Evolutionary conservation across 2,888 invertebrate genomes (phyloP), one percentile per base, ranked within the genome.

Genomic region (Caenorhabditis auriculariae): DNA sequence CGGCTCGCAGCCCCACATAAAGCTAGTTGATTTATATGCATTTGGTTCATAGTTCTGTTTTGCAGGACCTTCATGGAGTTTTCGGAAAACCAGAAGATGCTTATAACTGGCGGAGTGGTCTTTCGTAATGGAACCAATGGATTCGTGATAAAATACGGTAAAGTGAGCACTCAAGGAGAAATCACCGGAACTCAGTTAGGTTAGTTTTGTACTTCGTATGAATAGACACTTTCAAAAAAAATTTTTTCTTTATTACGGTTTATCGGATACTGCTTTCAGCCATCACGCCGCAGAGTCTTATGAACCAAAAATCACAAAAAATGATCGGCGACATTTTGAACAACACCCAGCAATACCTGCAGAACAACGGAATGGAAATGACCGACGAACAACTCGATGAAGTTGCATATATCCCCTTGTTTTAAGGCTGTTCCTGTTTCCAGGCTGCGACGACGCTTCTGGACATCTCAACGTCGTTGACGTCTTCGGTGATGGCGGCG

Each of bases 241-340:
- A 24, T n/a, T n/a, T n/a, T n/a, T n/a, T n/a, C n/a, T n/a, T n/a
- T n/a, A n/a, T 15, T 15, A 37, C 24, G 2, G 7, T 29, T 35
- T 26, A 44, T 29, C 3, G 2, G 15, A 37, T 5, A 7, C 3
- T 1, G 15, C 46, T 54, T 61, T 29, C 56, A 66, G 69, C 52
- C 19, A 56, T 67, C 7, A 50, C 54, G 2, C 54, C 66, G 0
- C 70, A 70, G 35, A 65, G 61, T 48, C 49, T 72, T 21, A 51
- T 74, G 53, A 67, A 63, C 24, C 71, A 74, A 46, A 66, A 54
- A 3, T 51, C 71, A 3, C 71, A 72, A 28, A 43, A 56, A 27
- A 32, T 56, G 24, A 66, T 74, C 12, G 58, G 54, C 5, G 54
- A 56, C 2, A 61, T 69, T 21, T 48, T 74, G 2, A 53, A 60